Evolutionary conservation across 2,113 vertebrate species (phyloP).

Genomic region (Cinclus cinclus): DNA sequence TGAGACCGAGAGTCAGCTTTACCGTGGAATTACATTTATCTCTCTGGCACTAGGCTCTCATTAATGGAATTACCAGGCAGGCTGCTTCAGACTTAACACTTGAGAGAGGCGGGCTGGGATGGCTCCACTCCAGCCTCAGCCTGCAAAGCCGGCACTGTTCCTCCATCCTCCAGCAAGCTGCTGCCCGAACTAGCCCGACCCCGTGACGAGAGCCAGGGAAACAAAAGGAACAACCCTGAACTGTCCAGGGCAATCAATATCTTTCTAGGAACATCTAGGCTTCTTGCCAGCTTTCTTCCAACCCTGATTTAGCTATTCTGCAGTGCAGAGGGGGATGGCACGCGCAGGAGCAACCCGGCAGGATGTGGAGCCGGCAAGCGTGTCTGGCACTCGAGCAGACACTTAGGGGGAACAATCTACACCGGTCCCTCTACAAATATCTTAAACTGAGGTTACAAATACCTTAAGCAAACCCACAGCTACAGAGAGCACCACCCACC

Average conservation of each 20-base stretch:
- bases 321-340: neutral
- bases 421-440: neutral
- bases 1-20: neutral
- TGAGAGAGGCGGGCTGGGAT: neutral
- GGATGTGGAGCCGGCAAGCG: neutral
- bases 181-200: neutral
- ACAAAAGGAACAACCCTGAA: constrained; percentile 32
- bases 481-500: neutral
- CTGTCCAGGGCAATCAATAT: constrained; percentile 20
- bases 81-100: constrained; percentile 39
- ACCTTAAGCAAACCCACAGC: neutral
- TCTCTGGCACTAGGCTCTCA: neutral
- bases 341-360: rapidly evolving
- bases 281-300: neutral
- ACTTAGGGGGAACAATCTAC: neutral
- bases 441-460: neutral
- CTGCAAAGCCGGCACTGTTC: neutral
- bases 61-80: constrained; percentile 54
- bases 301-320: neutral
- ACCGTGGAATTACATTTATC: constrained; percentile 18
- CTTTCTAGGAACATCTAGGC: constrained; percentile 34
- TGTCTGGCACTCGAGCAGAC: neutral
- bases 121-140: constrained; percentile 12
- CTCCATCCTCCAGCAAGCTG: neutral
- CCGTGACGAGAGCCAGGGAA: neutral